These are phyloP conservation scores for Argynnis bischoffii DNA, from an alignment of 2,888 invertebrate species.

Conservation along the genomic window DNA sequence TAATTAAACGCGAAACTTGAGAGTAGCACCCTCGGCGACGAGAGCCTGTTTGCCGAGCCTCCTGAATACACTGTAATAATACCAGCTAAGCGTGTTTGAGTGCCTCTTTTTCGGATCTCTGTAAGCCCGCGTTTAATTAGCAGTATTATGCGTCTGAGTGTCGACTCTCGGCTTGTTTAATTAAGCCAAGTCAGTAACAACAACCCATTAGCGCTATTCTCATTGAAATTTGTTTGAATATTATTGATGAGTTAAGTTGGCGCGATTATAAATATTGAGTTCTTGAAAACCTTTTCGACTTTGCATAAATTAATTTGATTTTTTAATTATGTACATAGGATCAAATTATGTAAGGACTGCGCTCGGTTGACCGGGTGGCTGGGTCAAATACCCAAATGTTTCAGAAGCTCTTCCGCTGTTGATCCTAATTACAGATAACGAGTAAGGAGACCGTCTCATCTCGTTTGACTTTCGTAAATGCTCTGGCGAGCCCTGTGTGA, in stretches of 20 bases:
- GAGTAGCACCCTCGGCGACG: slow-evolving; percentile 78
- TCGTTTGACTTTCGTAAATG: slow-evolving; percentile 57
- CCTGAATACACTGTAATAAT: slow-evolving; percentile 81
- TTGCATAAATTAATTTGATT: slow-evolving; percentile 30
- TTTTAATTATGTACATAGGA: slow-evolving; percentile 32
- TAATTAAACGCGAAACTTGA: slow-evolving; percentile 83
- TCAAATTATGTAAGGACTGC: slow-evolving; percentile 31
- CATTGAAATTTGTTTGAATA: slow-evolving; percentile 41
- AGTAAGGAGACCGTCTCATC: slow-evolving; percentile 55
- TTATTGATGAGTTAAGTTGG: slow-evolving; percentile 48
- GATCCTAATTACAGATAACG: slow-evolving; percentile 78
- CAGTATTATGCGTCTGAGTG: slow-evolving; percentile 80
- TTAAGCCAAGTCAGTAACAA: slow-evolving; percentile 81
- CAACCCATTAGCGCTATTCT: slow-evolving; percentile 58
- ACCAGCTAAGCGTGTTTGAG: slow-evolving; percentile 82
- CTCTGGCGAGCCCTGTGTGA: slow-evolving; percentile 33
- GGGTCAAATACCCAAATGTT: slow-evolving; percentile 55
- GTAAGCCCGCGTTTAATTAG: slow-evolving; percentile 81
- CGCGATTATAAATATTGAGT: slow-evolving; percentile 28
- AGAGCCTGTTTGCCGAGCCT: slow-evolving; percentile 78
- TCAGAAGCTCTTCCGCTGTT: slow-evolving; percentile 51
- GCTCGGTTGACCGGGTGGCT: slow-evolving; percentile 16
- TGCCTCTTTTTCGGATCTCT: slow-evolving; percentile 81
- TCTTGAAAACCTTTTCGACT: slow-evolving; percentile 19
- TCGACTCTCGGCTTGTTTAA: slow-evolving; percentile 78